Percentiles rank a stretch among this genome's conserved stretches.
phyloP scores from a whole-genome alignment of 2,797 vertebrate species.

The Urophycis tenuis region DNA sequence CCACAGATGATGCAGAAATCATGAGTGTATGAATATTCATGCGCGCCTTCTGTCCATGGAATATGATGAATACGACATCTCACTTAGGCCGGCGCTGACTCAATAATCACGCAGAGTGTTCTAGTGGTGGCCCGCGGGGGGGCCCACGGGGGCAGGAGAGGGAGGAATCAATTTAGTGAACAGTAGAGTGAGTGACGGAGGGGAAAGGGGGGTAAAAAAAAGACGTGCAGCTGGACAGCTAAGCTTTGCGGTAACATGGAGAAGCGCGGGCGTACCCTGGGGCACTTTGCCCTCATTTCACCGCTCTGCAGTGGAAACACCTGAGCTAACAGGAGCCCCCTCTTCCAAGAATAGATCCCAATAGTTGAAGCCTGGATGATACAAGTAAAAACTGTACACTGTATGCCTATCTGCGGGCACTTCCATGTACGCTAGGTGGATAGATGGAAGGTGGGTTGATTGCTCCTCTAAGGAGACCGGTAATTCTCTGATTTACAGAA shows the following conservation, averaged over 20 bases:
- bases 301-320: constrained; percentile 40
- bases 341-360: constrained; percentile 13
- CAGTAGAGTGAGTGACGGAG: neutral
- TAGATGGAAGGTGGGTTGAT: neutral
- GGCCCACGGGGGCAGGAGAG: neutral
- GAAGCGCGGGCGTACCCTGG: constrained; percentile 26
- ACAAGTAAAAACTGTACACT: neutral
- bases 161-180: neutral
- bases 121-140: neutral
- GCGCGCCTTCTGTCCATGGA: constrained; percentile 44
- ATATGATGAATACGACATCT: constrained; percentile 44
- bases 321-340: constrained; percentile 38
- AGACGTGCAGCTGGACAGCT: neutral
- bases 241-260: constrained; percentile 20
- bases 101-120: constrained; percentile 32
- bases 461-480: no score
- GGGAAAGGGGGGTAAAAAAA: neutral
- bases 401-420: neutral
- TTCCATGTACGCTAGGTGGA: neutral
- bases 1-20: constrained; percentile 50
- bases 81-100: constrained; percentile 41
- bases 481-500: no score
- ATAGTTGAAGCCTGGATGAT: constrained; percentile 1
- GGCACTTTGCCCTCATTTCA: constrained; percentile 47
- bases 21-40: constrained; percentile 54